Evolutionary conservation across 2,888 invertebrate species (phyloP), one percentile per base, ranked within the genome.

Genomic region (Drosophila merina): DNA sequence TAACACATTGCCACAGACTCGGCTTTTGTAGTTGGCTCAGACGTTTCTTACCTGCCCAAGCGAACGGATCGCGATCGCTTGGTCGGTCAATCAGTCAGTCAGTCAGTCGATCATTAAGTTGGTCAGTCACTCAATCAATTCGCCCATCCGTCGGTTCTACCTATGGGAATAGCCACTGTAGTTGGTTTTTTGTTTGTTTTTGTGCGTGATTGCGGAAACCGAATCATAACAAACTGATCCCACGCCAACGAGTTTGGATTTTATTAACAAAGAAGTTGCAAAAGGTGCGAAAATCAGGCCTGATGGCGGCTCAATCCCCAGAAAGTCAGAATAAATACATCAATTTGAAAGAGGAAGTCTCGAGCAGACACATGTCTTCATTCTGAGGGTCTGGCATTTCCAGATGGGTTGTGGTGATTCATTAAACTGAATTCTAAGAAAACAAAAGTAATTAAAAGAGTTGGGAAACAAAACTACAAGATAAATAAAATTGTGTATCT

Each of bases 1-100:
- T 20, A 20, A 20, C 52, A 64, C 66, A 44, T 36, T 4, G 44
- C 8, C 30, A 8, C 31, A 3, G 28, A 12, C 52, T 66, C 64
- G 50, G 28, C 66, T 66, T 45, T 8, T 12, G 14, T 40, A 54
- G 58, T 25, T 20, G 8, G 51, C 71, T 59, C 64, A 72, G 72
- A 74, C 56, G 57, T 76, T 59, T 71, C 68, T 71, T 87, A 79
- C 76, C 82, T 79, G 86, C 67, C 68, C 76, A 71, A 69, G 54
- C 72, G 86, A 79, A 68, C 72, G 79, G 88, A 67, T 50, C 56
- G 30, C 47, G 60, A 33, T 55, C 45, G 56, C 36, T 56, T 45
- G 45, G 33, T 45, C 20, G 49, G 55, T 75, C 86, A 72, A 14
- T 62, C 54, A 36, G 33, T 76, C 49, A 54, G 36, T 36, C 26